Conservation (phyloP, 2,888 invertebrate species). For the Troglohyphantes excavatus region DNA sequence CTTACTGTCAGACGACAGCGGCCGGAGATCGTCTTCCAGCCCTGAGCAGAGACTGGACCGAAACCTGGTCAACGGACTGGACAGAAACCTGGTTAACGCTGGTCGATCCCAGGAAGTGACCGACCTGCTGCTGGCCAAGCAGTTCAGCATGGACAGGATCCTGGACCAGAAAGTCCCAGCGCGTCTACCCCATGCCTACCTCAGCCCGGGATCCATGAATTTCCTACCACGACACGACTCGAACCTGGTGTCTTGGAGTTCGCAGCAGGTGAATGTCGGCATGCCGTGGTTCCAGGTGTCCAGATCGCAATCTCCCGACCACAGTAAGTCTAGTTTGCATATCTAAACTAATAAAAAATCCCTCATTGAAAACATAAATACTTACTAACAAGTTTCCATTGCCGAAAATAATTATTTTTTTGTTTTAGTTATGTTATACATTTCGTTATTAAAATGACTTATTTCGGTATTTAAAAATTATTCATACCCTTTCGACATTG, state of each 20-base stretch:
- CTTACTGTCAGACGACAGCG: constrained; percentile 47
- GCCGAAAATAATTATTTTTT: not conserved
- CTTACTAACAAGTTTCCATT: too few relatives aligned
- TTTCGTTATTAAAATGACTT: too few relatives aligned
- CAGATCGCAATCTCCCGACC: constrained; percentile 65
- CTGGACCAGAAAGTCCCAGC: constrained; percentile 47
- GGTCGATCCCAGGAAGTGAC: constrained; percentile 7
- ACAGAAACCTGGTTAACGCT: too few relatives aligned
- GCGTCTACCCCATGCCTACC: not conserved
- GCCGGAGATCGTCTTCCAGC: constrained; percentile 32
- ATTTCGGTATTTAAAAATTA: too few relatives aligned
- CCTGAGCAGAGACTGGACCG: constrained; percentile 11
- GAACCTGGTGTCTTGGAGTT: constrained; percentile 41
- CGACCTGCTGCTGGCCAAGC: not conserved
- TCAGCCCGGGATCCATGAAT: constrained; percentile 28
- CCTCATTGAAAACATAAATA: too few relatives aligned
- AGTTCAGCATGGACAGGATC: constrained; percentile 67
- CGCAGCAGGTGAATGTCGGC: constrained; percentile 32
- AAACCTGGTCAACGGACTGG: constrained; percentile 10
- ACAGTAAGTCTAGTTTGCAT: constrained; percentile 67
- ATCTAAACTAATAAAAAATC: too few relatives aligned
- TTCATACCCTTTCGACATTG: too few relatives aligned
- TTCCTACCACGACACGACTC: constrained; percentile 16
- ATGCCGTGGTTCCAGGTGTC: constrained; percentile 74
- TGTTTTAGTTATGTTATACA: not conserved